Percentiles rank a stretch among this genome's conserved stretches.
These are phyloP conservation scores for Phenganax stokvisi DNA, from an alignment of 92 coral and sea anemone species.

Conservation along the genomic window DNA sequence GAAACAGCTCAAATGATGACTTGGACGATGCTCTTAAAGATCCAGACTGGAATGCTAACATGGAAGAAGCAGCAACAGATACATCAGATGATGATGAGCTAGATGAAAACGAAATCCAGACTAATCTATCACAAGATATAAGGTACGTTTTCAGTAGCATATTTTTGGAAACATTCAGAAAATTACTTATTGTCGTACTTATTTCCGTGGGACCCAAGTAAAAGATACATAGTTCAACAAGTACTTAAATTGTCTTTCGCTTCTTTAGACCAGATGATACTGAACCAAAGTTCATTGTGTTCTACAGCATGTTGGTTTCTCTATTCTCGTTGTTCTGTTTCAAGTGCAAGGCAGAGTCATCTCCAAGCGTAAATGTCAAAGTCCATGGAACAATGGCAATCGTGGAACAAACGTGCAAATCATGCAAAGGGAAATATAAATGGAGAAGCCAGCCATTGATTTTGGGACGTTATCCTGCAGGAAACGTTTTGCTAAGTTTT, in stretches of 20 bases:
- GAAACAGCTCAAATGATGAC: conserved; percentile 4
- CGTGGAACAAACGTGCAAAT: background rate
- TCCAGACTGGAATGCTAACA: conserved; percentile 23
- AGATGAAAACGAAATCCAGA: conserved; percentile 5
- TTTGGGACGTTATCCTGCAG: conserved; percentile 5
- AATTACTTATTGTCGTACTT: background rate
- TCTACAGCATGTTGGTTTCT: background rate
- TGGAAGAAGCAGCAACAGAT: background rate
- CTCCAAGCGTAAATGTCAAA: background rate
- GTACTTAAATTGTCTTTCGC: background rate
- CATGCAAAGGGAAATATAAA: background rate
- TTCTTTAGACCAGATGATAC: background rate
- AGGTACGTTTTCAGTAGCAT: conserved; percentile 3
- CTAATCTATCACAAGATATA: background rate
- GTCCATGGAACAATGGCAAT: background rate
- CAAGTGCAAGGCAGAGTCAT: background rate
- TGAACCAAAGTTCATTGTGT: background rate
- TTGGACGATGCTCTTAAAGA: background rate
- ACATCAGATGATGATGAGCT: conserved; percentile 14
- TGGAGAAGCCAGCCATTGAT: conserved; percentile 14
- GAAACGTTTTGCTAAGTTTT: conserved; percentile 13
- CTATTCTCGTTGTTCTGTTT: conserved; percentile 10
- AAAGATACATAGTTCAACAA: background rate
- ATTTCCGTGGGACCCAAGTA: background rate
- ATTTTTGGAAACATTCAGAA: background rate